These are phyloP conservation scores for Drosophila ercepeae DNA, from an alignment of 1,140 invertebrate genomes.

Conservation along the genomic window DNA sequence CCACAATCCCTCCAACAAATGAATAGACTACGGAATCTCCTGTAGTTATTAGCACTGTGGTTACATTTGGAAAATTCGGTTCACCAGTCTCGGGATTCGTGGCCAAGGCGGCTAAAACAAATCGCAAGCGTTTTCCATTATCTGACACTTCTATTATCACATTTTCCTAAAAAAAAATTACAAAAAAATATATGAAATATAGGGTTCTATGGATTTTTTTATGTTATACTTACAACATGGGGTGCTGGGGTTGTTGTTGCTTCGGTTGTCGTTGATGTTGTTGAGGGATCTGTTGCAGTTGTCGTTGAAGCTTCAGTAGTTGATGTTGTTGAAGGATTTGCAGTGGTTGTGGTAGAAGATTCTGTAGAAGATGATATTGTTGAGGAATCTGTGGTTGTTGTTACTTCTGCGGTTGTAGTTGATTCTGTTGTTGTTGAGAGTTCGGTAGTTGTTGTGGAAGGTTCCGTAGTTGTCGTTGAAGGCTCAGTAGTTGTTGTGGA, in stretches of 20 bases:
- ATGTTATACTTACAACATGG: background rate
- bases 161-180: background rate
- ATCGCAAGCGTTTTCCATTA: background rate
- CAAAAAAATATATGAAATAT: background rate
- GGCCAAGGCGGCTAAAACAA: background rate
- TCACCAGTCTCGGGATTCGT: background rate
- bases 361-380: background rate
- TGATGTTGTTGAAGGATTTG: background rate
- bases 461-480: background rate
- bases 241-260: background rate
- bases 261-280: background rate
- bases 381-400: background rate
- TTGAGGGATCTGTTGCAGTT: background rate
- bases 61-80: background rate
- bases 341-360: background rate
- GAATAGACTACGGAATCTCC: background rate
- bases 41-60: background rate
- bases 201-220: background rate
- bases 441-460: background rate
- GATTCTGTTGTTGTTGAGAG: background rate
- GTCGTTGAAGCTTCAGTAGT: constrained; percentile 2
- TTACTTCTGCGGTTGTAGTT: background rate
- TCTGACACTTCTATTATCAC: background rate
- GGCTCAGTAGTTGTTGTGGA: background rate
- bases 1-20: background rate